A percentile compares a stretch with the other conserved stretches of the same genome.
phyloP scores from a whole-genome alignment of 2,888 invertebrate genomes.

The Onchidella celtica region DNA sequence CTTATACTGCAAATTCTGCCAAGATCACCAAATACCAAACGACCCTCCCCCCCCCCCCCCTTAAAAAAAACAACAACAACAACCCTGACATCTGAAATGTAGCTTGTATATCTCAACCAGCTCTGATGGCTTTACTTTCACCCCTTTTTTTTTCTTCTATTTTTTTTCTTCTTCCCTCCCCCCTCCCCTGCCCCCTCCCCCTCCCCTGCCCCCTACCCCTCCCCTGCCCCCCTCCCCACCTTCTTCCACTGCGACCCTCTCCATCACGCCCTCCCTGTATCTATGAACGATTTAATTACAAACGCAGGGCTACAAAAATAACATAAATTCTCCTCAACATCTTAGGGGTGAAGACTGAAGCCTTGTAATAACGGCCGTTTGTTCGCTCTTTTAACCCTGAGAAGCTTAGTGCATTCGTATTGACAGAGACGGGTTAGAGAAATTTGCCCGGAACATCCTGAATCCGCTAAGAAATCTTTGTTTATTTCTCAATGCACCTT shows the following conservation, averaged over 20 bases:
- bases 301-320: slow-evolving; percentile 34
- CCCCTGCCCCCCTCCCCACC: not conserved
- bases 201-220: not conserved
- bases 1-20: too few species aligned
- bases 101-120: too few species aligned
- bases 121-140: not conserved
- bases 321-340: not conserved
- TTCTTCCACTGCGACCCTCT: not conserved
- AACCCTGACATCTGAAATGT: too few species aligned
- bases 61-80: too few species aligned
- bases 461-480: too few species aligned
- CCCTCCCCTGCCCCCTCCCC: not conserved
- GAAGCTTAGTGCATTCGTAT: slow-evolving; percentile 22
- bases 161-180: not conserved
- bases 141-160: not conserved
- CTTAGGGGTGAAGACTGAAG: not conserved
- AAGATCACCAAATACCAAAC: too few species aligned
- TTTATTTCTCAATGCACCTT: too few species aligned
- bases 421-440: slow-evolving; percentile 34
- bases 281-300: slow-evolving; percentile 26
- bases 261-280: not conserved
- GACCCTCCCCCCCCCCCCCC: too few species aligned
- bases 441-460: slow-evolving; percentile 30
- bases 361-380: slow-evolving; percentile 8
- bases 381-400: not conserved